Evolutionary conservation across 2,888 invertebrate species (phyloP), one percentile per base, ranked within the genome.

Genomic region (Ecliptopera silaceata): DNA sequence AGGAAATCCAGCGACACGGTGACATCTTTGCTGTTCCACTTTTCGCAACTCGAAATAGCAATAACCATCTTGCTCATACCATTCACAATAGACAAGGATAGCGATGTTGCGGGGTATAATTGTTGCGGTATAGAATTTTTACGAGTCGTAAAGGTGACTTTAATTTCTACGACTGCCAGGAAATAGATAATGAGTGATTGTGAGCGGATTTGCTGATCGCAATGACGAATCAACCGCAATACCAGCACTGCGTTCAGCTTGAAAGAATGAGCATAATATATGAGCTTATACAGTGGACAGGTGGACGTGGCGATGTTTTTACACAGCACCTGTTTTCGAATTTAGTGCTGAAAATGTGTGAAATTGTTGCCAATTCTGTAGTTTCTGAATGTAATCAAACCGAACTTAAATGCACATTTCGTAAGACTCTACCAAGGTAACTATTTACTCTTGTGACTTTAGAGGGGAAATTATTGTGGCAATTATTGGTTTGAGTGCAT

Each of bases 401-500:
- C 36, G 26, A 41, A 49, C 39, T 20, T 52, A n/a, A 18, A 4
- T 12, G 36, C 3, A 18, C 29, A 5, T 38, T 45, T 31, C 20
- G 8, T 13, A 41, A 17, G 18, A 11, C 4, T 17, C 36, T 12
- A 11, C 15, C 29, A 17, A 31, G 29, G 12, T 12, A 38, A 31
- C n/a, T 31, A n/a, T n/a, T 43, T 41, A 39, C 41, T 15, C 26
- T 36, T 32, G 43, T 17, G 26, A 52, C 13, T 56, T 44, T 5
- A n/a, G 17, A n/a, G 29, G 13, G 22, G 38, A 20, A 53, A 42
- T 49, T 32, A 55, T 36, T 44, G 22, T 36, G 32, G 34, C 58
- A 41, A 45, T 53, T 52, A 51, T 47, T 43, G 38, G 41, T 48
- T 67, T 70, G 66, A 70, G 68, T 67, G 69, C 66, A 68, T 55